These are phyloP conservation scores for Paguma larvata DNA, from an alignment of 2,797 vertebrate genomes.

Conservation along the genomic window DNA sequence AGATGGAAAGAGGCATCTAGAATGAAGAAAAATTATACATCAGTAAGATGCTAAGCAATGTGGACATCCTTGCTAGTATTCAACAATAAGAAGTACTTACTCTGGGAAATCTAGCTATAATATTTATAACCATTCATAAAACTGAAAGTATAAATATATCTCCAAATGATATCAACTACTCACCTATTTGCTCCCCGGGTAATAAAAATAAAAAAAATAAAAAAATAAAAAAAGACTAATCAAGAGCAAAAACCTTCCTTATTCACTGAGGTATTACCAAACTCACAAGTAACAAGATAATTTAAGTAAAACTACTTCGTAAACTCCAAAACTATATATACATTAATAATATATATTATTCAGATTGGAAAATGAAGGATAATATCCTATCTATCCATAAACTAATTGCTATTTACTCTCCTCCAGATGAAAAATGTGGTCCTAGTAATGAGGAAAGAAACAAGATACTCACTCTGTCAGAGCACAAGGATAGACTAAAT, in stretches of 20 bases:
- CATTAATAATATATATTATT: slow-evolving; percentile 46
- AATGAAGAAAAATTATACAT: slow-evolving; percentile 85
- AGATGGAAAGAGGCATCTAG: slow-evolving; percentile 84
- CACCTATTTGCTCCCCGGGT: slow-evolving; percentile 63
- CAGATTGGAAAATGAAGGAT: not conserved
- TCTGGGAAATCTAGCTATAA: slow-evolving; percentile 78
- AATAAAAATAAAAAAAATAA: not conserved
- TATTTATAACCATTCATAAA: slow-evolving; percentile 70
- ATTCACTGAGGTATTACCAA: slow-evolving; percentile 46
- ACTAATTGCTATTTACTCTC: slow-evolving; percentile 45
- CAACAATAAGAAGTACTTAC: slow-evolving; percentile 79
- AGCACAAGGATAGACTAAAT: slow-evolving; percentile 15
- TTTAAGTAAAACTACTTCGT: slow-evolving; percentile 50
- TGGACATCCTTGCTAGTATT: slow-evolving; percentile 83
- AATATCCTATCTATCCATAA: slow-evolving; percentile 37
- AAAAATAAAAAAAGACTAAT: slow-evolving; percentile 51
- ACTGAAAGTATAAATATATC: slow-evolving; percentile 51
- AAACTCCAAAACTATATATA: slow-evolving; percentile 44
- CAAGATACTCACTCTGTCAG: slow-evolving; percentile 21
- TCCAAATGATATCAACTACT: slow-evolving; percentile 64
- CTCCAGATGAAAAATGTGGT: slow-evolving; percentile 55
- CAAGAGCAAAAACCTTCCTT: slow-evolving; percentile 68
- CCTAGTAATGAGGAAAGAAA: slow-evolving; percentile 30
- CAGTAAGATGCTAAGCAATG: slow-evolving; percentile 85
- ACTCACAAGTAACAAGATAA: slow-evolving; percentile 58